A percentile compares a stretch with the other conserved stretches of the same genome.
Conservation (phyloP, 2,113 vertebrate genomes). For the Romanogobio albipinnatus region DNA sequence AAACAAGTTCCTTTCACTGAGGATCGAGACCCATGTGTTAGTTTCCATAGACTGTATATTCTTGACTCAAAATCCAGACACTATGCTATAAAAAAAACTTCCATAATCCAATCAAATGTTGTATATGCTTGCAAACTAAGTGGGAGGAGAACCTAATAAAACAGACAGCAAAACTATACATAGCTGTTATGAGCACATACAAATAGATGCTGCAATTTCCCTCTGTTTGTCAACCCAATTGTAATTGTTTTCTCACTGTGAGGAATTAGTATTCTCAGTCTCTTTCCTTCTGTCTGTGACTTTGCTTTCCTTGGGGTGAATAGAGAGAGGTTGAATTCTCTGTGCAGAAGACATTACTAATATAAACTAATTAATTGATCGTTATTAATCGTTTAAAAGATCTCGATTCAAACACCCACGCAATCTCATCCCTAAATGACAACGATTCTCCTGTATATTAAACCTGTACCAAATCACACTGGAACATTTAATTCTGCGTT, state of each 20-base stretch:
- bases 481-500: too few relatives aligned
- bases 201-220: background rate
- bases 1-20: background rate
- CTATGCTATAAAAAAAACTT: background rate
- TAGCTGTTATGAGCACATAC: background rate
- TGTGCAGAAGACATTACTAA: background rate
- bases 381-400: too few relatives aligned
- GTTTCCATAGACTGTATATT: background rate
- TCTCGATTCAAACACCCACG: too few relatives aligned
- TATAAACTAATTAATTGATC: background rate
- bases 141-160: slow-evolving; percentile 19
- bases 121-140: background rate
- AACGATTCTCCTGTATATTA: too few relatives aligned
- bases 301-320: slow-evolving; percentile 10
- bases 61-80: slow-evolving; percentile 4
- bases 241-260: slow-evolving; percentile 13
- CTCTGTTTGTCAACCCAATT: background rate
- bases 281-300: background rate
- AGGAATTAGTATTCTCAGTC: background rate
- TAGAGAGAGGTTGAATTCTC: background rate
- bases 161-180: background rate
- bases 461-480: too few relatives aligned
- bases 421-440: too few relatives aligned
- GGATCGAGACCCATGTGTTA: background rate
- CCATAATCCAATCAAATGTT: background rate